Conservation (phyloP, 2,113 vertebrate species). For the Brevimyrus niger region DNA sequence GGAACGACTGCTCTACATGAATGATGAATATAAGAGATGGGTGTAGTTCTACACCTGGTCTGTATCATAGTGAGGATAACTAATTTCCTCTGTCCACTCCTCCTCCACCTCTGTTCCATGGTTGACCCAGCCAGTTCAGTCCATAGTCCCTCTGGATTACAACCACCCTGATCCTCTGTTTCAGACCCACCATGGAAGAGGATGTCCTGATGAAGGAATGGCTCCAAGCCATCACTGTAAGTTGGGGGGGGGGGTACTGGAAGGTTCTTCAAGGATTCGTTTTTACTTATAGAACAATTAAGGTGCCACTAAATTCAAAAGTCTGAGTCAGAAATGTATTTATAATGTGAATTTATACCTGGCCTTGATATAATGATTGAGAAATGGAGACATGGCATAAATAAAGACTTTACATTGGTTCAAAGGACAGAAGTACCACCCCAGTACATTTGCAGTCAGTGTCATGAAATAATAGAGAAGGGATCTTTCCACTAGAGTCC, state of each 20-base stretch:
- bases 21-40: not conserved
- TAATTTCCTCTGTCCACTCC: not conserved
- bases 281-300: not conserved
- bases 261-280: not conserved
- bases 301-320: not conserved
- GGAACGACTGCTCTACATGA: not conserved
- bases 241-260: slow-evolving; percentile 10
- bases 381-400: not conserved
- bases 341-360: not conserved
- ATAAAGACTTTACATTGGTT: not conserved
- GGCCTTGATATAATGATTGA: not conserved
- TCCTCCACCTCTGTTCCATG: not conserved
- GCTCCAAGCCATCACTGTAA: slow-evolving; percentile 81
- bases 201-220: slow-evolving; percentile 70
- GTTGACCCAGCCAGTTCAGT: not conserved
- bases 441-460: not conserved
- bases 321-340: not conserved
- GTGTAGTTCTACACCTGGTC: not conserved
- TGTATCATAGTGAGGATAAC: not conserved
- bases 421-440: not conserved
- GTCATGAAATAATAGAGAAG: not conserved
- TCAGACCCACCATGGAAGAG: slow-evolving; percentile 75
- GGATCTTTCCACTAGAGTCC: not conserved
- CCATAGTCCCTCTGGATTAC: not conserved
- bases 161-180: slow-evolving; percentile 34